A percentile compares a stretch with the other conserved stretches of the same genome.
phyloP scores from a whole-genome alignment of 2,888 invertebrate species.

The Melieria crassipennis region DNA sequence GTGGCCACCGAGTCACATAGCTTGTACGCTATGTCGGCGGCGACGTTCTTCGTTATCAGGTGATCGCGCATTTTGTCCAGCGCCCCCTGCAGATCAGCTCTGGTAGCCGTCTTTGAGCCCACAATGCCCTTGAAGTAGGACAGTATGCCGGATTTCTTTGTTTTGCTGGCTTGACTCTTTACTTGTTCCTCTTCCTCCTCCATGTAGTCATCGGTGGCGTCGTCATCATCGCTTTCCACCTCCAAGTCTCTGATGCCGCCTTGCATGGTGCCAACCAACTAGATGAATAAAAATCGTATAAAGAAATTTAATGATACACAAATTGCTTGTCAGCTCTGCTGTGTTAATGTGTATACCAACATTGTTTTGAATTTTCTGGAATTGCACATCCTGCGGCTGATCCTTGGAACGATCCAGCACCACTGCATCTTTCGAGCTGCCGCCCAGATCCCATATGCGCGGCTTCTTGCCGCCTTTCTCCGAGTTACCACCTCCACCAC shows the following conservation, averaged over 20 bases:
- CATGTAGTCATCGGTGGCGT: constrained; percentile 69
- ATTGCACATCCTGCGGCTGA: constrained; percentile 72
- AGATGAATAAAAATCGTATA: constrained; percentile 36
- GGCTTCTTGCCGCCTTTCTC: constrained; percentile 87
- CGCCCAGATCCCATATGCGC: constrained; percentile 89
- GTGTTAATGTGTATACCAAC: constrained; percentile 41
- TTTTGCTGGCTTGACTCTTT: not conserved
- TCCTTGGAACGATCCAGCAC: constrained; percentile 85
- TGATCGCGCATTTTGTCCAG: constrained; percentile 96
- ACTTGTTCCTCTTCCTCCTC: constrained; percentile 45
- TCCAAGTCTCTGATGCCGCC: constrained; percentile 85
- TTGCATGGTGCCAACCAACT: constrained; percentile 86
- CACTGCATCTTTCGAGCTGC: constrained; percentile 79
- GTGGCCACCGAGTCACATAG: constrained; percentile 91
- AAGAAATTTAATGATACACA: constrained; percentile 3
- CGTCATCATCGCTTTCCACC: constrained; percentile 78
- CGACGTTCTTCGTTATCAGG: constrained; percentile 96
- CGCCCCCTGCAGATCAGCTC: constrained; percentile 83
- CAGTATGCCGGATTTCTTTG: constrained; percentile 70
- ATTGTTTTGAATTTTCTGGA: constrained; percentile 53
- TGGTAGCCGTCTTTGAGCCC: constrained; percentile 86
- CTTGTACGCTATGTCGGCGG: constrained; percentile 92
- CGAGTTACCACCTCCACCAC: constrained; percentile 36
- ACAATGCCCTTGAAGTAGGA: constrained; percentile 87
- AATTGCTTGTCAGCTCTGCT: not conserved